Percentiles rank a stretch among this genome's conserved stretches.
Conservation (phyloP, 2,797 vertebrate genomes). For the Poeciliopsis infans region DNA sequence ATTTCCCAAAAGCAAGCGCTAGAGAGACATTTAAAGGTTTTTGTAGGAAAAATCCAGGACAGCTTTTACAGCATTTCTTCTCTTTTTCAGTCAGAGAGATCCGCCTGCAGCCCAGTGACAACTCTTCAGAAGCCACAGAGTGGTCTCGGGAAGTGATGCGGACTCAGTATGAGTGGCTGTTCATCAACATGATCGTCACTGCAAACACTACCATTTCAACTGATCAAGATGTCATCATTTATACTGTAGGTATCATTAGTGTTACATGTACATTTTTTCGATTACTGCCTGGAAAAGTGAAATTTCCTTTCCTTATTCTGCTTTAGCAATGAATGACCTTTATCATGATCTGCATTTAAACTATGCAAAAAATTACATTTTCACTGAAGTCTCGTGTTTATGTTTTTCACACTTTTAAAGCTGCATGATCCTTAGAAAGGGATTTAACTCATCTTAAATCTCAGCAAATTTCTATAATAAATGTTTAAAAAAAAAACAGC, state of each 20-base stretch:
- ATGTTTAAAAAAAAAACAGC: neutral
- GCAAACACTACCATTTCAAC: slow-evolving; percentile 13
- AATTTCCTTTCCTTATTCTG: neutral
- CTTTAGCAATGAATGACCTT: neutral
- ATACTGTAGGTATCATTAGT: slow-evolving; percentile 56
- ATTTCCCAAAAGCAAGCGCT: neutral
- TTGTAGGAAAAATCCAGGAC: neutral
- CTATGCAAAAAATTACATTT: neutral
- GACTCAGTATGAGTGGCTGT: slow-evolving; percentile 74
- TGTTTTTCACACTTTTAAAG: neutral
- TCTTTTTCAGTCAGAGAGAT: slow-evolving; percentile 45
- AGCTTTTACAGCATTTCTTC: neutral
- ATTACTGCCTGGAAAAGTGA: neutral
- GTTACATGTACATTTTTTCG: neutral
- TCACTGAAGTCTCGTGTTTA: neutral
- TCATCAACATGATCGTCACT: slow-evolving; percentile 61
- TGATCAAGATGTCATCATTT: slow-evolving; percentile 56
- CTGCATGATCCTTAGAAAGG: neutral
- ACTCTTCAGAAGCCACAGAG: slow-evolving; percentile 54
- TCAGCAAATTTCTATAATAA: neutral
- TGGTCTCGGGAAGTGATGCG: slow-evolving; percentile 58
- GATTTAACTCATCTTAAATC: neutral
- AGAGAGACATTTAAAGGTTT: neutral
- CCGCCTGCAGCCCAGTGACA: slow-evolving; percentile 37
- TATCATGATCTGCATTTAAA: neutral